These are phyloP conservation scores for Hypercompe scribonia DNA, from an alignment of 2,888 invertebrate genomes.

Conservation along the genomic window DNA sequence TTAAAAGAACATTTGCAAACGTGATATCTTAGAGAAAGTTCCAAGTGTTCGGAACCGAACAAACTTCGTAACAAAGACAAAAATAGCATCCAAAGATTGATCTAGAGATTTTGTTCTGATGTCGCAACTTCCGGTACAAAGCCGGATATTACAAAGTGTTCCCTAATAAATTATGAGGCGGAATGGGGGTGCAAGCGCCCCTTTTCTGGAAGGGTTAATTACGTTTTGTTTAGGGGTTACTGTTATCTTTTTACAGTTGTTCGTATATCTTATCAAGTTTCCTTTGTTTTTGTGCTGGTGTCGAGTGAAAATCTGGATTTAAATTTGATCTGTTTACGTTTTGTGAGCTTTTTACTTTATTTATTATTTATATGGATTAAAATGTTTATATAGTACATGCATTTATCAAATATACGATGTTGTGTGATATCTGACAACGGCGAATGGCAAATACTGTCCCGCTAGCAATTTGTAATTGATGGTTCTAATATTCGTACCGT, in stretches of 20 bases:
- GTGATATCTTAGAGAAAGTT: neutral
- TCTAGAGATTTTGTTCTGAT: conserved; percentile 49
- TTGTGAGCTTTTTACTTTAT: no score
- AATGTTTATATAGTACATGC: no score
- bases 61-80: conserved; percentile 32
- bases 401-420: no score
- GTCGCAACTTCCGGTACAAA: conserved; percentile 44
- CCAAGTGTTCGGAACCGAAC: conserved; percentile 5
- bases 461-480: no score
- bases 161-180: conserved; percentile 54
- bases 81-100: conserved; percentile 46
- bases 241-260: conserved; percentile 48
- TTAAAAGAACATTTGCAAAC: neutral
- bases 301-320: neutral
- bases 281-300: neutral
- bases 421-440: no score
- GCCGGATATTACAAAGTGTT: conserved; percentile 57
- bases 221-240: conserved; percentile 50
- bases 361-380: no score
- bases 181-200: conserved; percentile 1
- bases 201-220: conserved; percentile 47
- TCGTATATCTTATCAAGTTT: conserved; percentile 26
- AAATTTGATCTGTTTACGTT: neutral
- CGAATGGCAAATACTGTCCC: no score
- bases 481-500: no score